Percentiles rank a stretch among this genome's conserved stretches.
Evolutionary conservation across 2,113 vertebrate genomes (phyloP).

Genomic region (Hemibagrus wyckioides): DNA sequence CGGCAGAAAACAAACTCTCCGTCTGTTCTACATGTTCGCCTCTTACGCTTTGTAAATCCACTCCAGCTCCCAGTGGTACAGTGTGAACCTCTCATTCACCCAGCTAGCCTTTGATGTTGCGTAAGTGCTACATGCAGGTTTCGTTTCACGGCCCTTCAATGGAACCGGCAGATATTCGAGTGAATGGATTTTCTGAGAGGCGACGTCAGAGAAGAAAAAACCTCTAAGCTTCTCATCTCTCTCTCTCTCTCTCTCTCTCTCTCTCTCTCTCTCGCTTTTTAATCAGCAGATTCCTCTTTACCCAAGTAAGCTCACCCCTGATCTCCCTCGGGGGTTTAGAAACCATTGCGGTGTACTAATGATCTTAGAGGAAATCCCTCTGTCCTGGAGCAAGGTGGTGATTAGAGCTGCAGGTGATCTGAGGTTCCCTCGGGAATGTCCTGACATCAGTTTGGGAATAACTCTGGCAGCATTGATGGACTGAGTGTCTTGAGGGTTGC

Average conservation of each 20-base stretch:
- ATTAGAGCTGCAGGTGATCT: constrained; percentile 32
- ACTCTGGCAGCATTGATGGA: not conserved
- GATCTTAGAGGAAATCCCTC: constrained; percentile 20
- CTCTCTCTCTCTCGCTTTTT: not conserved
- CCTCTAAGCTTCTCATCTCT: no score
- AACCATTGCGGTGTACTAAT: not conserved
- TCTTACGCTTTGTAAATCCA: constrained; percentile 11
- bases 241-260: no score
- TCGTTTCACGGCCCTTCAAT: constrained; percentile 11
- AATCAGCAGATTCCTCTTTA: not conserved
- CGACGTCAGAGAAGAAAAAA: not conserved
- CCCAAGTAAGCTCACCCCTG: not conserved
- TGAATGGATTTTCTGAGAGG: constrained; percentile 10
- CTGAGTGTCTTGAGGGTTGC: not conserved
- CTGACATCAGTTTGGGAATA: constrained; percentile 20
- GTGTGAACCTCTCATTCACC: not conserved
- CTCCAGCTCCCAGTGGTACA: constrained; percentile 4
- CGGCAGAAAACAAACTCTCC: not conserved
- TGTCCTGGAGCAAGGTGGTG: not conserved
- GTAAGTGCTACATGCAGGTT: constrained; percentile 7
- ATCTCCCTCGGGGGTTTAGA: constrained; percentile 15
- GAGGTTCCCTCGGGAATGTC: not conserved
- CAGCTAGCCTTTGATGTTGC: constrained; percentile 4
- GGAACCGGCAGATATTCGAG: not conserved
- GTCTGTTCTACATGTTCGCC: not conserved